Base-by-base conservation (phyloP, 2,113 vertebrate genomes). In the Pelvicachromis taeniatus region DNA sequence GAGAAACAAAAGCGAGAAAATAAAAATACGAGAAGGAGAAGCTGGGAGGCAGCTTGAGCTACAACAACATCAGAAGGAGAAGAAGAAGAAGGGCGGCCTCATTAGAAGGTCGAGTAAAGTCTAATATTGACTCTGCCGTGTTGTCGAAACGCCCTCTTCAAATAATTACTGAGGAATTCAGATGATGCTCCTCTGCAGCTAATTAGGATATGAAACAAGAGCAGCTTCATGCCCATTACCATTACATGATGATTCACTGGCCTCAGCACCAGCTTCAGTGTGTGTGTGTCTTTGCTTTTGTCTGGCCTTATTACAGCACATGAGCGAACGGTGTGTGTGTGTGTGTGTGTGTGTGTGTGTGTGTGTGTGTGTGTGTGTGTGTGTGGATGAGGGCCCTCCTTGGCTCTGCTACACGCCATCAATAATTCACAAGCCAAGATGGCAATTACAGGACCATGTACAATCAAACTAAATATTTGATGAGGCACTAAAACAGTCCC, bases 401-500 rank as follows among this genome's bases (percentile, higher is more conserved):
- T 87, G 84, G 94, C 95, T 94, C 91, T 90, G 92, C 95, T 95
- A 94, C 94, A 96, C 81, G 68, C 80, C 93, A 96, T 96, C 94
- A 96, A 96, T 96, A 96, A 96, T 96, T 96, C 95, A 96, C 91
- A 68, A 94, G 93, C 94, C 93, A 94, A 95, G 95, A 95, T 95
- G 94, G 95, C 96, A 96, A 96, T 96, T 96, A 96, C 96, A 96
- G 95, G 93, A 94, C 89, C 95, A 90, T 96, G 95, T 96, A 96
- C 96, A 96, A 96, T 96, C 96, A 96, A 90, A 96, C 94, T 96
- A 95, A 96, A 96, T 96, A 96, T 96, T 96, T 96, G 94, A 96
- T 96, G 95, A 96, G 95, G 94, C 95, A 95, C 95, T 96, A 96
- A 96, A 96, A 95, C 96, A 96, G 95, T 95, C 94, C 85, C 93